A percentile compares a stretch with the other conserved stretches of the same genome.
phyloP scores from a whole-genome alignment of 1,140 invertebrate species.

The Meteorus sp. region DNA sequence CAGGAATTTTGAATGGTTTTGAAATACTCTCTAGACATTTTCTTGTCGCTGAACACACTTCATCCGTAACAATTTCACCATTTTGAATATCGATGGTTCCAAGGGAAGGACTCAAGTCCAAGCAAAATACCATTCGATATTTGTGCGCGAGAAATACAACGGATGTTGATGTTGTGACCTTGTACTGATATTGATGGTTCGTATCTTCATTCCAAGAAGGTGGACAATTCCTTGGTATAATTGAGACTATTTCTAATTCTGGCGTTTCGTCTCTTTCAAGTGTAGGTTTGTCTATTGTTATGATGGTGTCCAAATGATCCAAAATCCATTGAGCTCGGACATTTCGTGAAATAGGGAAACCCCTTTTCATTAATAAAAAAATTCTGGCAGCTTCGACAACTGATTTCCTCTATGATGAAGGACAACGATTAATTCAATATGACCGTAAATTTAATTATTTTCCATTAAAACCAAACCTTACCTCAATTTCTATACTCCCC shows the following conservation, averaged over 20 bases:
- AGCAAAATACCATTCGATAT: conserved; percentile 74
- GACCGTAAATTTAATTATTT: background rate
- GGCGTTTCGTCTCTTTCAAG: conserved; percentile 49
- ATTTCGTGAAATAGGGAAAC: conserved; percentile 76
- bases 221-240: conserved; percentile 62
- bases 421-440: conserved; percentile 1
- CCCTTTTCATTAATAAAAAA: conserved; percentile 73
- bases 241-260: conserved; percentile 69
- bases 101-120: conserved; percentile 81
- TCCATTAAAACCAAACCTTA: background rate
- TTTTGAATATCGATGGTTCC: conserved; percentile 71
- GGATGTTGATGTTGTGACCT: conserved; percentile 57
- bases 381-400: conserved; percentile 68
- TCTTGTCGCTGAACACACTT: conserved; percentile 68
- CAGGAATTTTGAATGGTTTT: conserved; percentile 72
- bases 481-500: background rate
- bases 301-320: conserved; percentile 67
- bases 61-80: conserved; percentile 71
- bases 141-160: conserved; percentile 62
- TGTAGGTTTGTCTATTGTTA: conserved; percentile 58
- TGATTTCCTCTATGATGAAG: conserved; percentile 41
- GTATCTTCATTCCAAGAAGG: conserved; percentile 58
- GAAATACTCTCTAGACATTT: conserved; percentile 67
- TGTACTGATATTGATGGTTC: conserved; percentile 62
- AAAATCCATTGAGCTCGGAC: conserved; percentile 77